These are phyloP conservation scores for Emys orbicularis DNA, from an alignment of 2,797 vertebrate genomes.

Conservation along the genomic window DNA sequence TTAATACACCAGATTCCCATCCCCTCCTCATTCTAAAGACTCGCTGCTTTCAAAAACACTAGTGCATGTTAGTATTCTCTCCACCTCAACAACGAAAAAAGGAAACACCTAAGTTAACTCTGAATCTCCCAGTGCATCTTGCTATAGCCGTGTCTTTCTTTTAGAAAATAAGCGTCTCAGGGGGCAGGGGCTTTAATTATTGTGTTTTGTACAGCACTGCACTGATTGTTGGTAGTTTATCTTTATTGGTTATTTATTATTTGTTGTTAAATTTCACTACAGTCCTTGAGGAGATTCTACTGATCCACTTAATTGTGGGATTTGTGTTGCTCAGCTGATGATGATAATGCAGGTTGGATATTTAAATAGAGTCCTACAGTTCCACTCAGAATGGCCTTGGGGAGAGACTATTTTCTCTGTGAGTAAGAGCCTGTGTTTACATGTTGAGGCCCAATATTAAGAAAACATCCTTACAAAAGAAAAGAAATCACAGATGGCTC, in stretches of 20 bases:
- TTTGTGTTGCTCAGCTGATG: neutral
- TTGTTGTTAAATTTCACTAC: neutral
- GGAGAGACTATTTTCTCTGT: neutral
- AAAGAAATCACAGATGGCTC: neutral
- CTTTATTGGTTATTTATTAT: neutral
- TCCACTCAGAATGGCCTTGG: neutral
- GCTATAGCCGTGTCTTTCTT: neutral
- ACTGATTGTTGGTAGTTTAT: neutral
- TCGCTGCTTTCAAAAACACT: neutral
- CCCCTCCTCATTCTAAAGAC: neutral
- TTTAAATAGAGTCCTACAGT: neutral
- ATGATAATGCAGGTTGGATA: neutral
- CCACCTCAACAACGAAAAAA: neutral
- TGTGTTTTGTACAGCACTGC: neutral
- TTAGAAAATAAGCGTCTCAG: neutral
- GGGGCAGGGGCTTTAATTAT: neutral
- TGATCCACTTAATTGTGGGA: accelerated
- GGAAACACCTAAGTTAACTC: neutral
- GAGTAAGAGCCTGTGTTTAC: neutral
- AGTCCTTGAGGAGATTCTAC: neutral
- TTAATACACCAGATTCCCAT: neutral
- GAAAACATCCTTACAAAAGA: neutral
- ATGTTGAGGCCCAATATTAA: neutral
- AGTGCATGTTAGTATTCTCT: neutral
- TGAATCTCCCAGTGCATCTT: neutral